Base-by-base conservation (phyloP, 2,113 vertebrate species). In the Caretta caretta region DNA sequence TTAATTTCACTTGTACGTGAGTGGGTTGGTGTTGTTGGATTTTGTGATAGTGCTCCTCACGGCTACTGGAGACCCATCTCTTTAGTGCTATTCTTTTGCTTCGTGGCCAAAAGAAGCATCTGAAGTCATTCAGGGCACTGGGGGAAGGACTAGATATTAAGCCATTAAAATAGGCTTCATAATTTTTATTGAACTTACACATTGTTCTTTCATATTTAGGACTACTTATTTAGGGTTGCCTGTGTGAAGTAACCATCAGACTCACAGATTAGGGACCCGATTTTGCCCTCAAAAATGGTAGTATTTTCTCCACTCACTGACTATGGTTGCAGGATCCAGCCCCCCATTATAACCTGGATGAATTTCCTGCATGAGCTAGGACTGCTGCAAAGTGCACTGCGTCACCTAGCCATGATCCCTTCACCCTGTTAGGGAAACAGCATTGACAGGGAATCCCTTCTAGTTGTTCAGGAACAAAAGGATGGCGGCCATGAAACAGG, bases 381-480 rank as follows among this genome's bases (percentile, higher is more conserved):
- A 69, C 35, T n/a, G 35, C 62, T n/a, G 31, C 62, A 69, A 69
- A 69, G 35, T n/a, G 6, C 16, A n/a, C 59, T 31, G 12, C 12
- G 29, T 62, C 27, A 31, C 31, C n/a, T 69, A 69, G 35, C 62
- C 35, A 69, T 17, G 22, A 46, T 46, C 38, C 38, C 22, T 46
- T 42, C 8, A 6, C 8, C 12, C 72, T 25, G n/a, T 46, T 46
- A 76, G 46, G 38, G 42, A 76, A 42, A 46, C 22, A 76, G 42
- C 38, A 42, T 76, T 2, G 24, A 76, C 72, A 25, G 38, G 12
- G 38, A 46, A 4, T 24, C 22, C 10, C 9, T 56, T 13, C 51
- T 62, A 69, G 72, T 57, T 49, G 35, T 24, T 14, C 0, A 0
- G 54, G 54, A 19, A 38, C 86, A 62, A 59, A 50, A 53, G 72